Base-by-base conservation (phyloP, 2,888 invertebrate species). In the Hedya salicella region DNA sequence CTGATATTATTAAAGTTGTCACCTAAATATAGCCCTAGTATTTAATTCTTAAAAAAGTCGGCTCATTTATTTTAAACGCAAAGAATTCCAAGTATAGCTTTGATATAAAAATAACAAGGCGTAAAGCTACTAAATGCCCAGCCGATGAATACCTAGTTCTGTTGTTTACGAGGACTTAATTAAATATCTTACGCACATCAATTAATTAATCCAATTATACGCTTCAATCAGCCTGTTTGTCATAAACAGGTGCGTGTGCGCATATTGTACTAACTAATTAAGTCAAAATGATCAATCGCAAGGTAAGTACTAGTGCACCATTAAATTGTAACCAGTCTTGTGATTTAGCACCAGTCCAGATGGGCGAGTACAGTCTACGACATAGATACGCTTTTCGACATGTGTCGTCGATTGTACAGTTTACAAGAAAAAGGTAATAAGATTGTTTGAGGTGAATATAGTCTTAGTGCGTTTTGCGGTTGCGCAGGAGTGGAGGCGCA, bases 201-300 rank as follows among this genome's bases (percentile, higher is more conserved):
- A 66, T 48, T 32, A 61, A 61, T 48, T 44, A 48, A 14, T 32
- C n/a, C 44, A 53, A 54, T 62, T 62, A 54, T 39, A 54, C 48
- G 42, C 56, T 49, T 48, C 40, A 50, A 56, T 25, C 16, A 11
- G 21, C 21, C 1, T 1, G 14, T 21, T 17, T 30, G 50, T 49
- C 52, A 50, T 64, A 64, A 65, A 65, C 50, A 42, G 56, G 17
- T 11, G 17, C 5, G 13, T 40, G 48, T 40, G 48, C 48, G 8
- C 11, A 19, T 9, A 36, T 30, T 44, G 48, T 50, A 32, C 42
- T 63, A 36, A 62, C 21, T 53, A 57, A 64, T 64, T 57, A 50
- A 36, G 32, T 56, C 30, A 13, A 44, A 30, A 17, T 17, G 21
- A 17, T 16, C 40, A 40, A 40, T 54, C 13, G 13, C 25, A 46